Conservation (phyloP, 2,888 invertebrate genomes). For the Artemia sp. region DNA sequence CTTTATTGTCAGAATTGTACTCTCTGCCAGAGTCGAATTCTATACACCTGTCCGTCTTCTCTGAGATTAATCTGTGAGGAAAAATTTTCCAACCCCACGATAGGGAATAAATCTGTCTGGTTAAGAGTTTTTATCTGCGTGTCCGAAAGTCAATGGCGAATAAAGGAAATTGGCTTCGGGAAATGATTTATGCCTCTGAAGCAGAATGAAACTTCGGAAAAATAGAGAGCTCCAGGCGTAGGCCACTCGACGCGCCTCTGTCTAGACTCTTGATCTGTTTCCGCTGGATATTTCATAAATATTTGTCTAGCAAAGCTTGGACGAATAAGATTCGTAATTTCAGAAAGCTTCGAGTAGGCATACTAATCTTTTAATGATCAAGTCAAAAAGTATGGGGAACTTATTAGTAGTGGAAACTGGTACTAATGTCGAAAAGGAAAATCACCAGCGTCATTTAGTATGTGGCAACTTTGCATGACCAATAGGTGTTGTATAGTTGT, state of each 20-base stretch:
- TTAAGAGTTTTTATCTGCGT: not conserved
- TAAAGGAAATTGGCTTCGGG: not conserved
- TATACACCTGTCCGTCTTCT: no score
- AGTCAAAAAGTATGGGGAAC: no score
- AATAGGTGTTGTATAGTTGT: no score
- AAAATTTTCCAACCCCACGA: not conserved
- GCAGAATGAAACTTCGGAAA: not conserved
- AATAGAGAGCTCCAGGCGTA: conserved; percentile 2
- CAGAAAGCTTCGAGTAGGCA: no score
- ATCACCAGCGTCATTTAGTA: no score
- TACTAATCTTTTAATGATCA: no score
- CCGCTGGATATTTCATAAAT: conserved; percentile 2
- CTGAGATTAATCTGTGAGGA: no score
- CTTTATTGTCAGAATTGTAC: no score
- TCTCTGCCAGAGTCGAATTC: no score
- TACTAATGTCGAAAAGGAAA: no score
- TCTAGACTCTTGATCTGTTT: conserved; percentile 8
- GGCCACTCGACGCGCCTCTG: conserved; percentile 4
- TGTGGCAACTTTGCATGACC: no score
- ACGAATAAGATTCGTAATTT: not conserved
- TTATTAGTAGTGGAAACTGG: no score
- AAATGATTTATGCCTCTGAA: not conserved
- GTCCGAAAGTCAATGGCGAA: conserved; percentile 9
- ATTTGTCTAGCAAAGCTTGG: not conserved
- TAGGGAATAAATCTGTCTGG: not conserved